These are phyloP conservation scores for Dicroscelio sp. DNA, from an alignment of 2,888 invertebrate species.

Conservation along the genomic window DNA sequence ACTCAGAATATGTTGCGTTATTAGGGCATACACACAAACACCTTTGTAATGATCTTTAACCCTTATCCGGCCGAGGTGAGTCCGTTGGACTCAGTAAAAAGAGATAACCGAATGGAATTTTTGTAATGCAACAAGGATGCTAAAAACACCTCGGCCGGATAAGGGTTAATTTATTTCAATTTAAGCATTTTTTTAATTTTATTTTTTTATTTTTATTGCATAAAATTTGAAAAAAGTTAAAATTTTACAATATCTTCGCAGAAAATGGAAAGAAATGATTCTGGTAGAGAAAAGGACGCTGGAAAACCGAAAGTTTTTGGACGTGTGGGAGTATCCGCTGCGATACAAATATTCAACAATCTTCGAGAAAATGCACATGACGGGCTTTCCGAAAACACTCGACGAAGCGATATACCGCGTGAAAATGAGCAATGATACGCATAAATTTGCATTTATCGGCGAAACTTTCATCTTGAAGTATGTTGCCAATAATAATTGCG, in stretches of 20 bases:
- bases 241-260: no score
- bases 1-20: no score
- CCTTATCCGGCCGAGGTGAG: no score
- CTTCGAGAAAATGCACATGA: neutral
- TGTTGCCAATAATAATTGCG: conserved; percentile 8
- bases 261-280: conserved; percentile 30
- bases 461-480: conserved; percentile 17
- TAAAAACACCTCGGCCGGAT: no score
- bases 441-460: conserved; percentile 34
- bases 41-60: no score
- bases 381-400: conserved; percentile 41
- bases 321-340: conserved; percentile 44
- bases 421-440: conserved; percentile 27
- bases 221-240: neutral
- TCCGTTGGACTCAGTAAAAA: no score
- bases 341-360: neutral
- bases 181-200: no score
- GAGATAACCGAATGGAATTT: no score
- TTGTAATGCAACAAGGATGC: no score
- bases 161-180: no score
- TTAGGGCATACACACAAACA: no score
- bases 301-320: neutral
- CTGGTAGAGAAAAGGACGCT: neutral
- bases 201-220: no score
- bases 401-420: conserved; percentile 37